Conservation (phyloP, 2,113 vertebrate genomes). For the Cardinalis cardinalis region DNA sequence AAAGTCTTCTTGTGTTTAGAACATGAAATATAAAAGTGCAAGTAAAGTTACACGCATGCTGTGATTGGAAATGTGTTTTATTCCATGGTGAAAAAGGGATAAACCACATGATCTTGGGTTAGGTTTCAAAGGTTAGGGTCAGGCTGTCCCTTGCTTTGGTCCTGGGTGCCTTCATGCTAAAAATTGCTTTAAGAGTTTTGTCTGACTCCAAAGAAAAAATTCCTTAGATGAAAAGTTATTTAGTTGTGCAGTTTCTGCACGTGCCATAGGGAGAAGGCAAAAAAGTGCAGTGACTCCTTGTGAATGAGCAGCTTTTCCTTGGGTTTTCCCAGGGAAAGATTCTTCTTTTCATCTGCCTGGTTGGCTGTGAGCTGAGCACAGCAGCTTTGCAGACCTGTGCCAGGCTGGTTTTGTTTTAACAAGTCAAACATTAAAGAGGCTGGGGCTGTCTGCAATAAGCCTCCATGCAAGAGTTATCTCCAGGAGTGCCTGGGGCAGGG, state of each 20-base stretch:
- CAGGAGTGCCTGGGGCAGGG: neutral
- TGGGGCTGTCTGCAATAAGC: neutral
- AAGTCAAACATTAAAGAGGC: neutral
- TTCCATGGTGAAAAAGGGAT: neutral
- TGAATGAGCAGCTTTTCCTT: neutral
- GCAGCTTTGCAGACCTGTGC: neutral
- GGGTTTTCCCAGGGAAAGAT: neutral
- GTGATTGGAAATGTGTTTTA: neutral
- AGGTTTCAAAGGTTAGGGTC: neutral
- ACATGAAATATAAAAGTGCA: neutral
- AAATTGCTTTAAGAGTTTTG: neutral
- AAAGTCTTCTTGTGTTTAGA: neutral
- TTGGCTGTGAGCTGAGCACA: neutral
- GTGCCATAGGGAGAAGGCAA: neutral
- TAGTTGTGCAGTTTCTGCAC: neutral
- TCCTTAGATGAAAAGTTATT: neutral
- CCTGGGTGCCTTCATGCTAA: neutral
- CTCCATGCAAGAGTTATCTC: neutral
- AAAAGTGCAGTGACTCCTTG: neutral
- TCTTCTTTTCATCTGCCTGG: neutral
- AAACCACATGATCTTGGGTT: neutral
- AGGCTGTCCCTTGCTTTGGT: neutral
- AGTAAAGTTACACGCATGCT: neutral
- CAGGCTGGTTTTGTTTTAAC: neutral
- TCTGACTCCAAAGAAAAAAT: neutral